phyloP scores from a whole-genome alignment of 2,888 invertebrate species.

The Eupeodes latifasciatus region DNA sequence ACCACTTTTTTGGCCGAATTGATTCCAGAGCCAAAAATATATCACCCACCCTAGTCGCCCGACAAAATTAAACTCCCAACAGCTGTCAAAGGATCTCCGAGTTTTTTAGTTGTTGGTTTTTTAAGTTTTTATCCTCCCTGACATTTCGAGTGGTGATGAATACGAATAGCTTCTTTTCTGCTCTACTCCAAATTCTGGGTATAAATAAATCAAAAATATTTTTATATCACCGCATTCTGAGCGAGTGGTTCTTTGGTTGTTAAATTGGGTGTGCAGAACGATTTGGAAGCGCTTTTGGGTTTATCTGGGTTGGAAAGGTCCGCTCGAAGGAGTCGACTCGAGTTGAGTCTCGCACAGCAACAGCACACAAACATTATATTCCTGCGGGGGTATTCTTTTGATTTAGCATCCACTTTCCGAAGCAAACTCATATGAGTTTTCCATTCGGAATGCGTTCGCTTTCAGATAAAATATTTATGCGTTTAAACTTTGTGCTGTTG shows the following conservation, averaged over 20 bases:
- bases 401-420: conserved; percentile 58
- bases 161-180: conserved; percentile 9
- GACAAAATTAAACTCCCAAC: not conserved
- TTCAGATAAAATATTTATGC: conserved; percentile 67
- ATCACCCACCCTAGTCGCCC: not conserved
- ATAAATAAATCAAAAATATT: conserved; percentile 27
- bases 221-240: conserved; percentile 26
- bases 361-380: conserved; percentile 9
- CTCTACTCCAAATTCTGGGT: conserved; percentile 7
- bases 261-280: conserved; percentile 54
- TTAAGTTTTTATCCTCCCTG: too few species aligned
- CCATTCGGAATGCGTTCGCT: conserved; percentile 62
- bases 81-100: not conserved
- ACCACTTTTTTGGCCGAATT: not conserved
- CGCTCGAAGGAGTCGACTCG: not conserved
- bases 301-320: conserved; percentile 56
- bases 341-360: too few species aligned
- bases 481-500: conserved; percentile 38
- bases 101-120: not conserved
- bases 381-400: conserved; percentile 42
- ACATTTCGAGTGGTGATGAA: conserved; percentile 1
- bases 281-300: conserved; percentile 21
- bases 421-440: conserved; percentile 43
- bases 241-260: conserved; percentile 21
- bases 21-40: not conserved